These are phyloP conservation scores for Tipula unca DNA, from an alignment of 2,888 invertebrate species.

Conservation along the genomic window DNA sequence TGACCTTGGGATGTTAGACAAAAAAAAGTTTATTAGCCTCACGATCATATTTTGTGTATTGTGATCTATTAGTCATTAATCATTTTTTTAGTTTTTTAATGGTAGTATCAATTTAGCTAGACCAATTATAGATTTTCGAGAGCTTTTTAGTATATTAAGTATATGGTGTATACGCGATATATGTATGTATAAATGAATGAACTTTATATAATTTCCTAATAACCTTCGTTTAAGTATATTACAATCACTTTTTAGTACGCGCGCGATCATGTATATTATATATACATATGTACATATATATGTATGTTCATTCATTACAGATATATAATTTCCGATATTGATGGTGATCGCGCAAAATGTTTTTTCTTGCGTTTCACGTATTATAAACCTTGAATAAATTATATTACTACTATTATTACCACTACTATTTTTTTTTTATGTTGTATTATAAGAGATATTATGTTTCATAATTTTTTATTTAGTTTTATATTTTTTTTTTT, in stretches of 20 bases:
- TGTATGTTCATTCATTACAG: not conserved
- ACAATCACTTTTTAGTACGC: conserved; percentile 8
- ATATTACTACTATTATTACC: conserved; percentile 1
- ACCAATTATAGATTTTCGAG: not conserved
- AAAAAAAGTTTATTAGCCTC: conserved; percentile 9
- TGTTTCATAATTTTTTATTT: not conserved
- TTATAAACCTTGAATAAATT: conserved; percentile 8
- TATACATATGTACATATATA: not conserved
- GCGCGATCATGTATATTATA: not conserved
- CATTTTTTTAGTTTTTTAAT: not conserved
- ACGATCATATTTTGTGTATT: not conserved
- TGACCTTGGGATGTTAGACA: not conserved
- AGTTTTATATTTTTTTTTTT: not conserved
- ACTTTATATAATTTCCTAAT: not conserved
- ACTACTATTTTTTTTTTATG: not conserved
- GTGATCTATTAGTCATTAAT: conserved; percentile 8
- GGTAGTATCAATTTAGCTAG: not conserved
- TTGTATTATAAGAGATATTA: not conserved
- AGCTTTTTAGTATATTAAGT: not conserved
- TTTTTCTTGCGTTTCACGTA: conserved; percentile 14
- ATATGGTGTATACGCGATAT: no score
- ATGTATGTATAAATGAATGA: not conserved
- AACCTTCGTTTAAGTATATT: not conserved
- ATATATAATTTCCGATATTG: conserved; percentile 8
- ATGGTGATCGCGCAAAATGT: conserved; percentile 8